These are phyloP conservation scores for Drosophila aff. DNA, from an alignment of 1,140 invertebrate genomes.

Conservation along the genomic window DNA sequence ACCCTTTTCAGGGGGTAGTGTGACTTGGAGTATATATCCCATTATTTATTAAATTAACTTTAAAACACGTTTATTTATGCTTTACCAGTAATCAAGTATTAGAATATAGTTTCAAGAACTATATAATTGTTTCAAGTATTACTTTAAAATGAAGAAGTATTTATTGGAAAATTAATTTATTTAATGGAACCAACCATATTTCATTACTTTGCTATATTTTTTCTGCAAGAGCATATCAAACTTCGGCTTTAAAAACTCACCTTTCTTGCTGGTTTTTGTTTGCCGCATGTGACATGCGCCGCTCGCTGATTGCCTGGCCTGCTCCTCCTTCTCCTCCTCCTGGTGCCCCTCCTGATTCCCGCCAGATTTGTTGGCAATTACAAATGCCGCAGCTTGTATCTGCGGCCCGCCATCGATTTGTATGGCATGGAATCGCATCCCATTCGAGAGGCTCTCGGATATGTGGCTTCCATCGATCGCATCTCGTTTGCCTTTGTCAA, in stretches of 20 bases:
- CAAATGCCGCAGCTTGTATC: constrained; percentile 81
- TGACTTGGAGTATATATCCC: background rate
- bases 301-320: constrained; percentile 68
- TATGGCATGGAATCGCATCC: constrained; percentile 70
- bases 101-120: background rate
- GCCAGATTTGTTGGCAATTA: constrained; percentile 63
- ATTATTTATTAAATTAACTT: too few species aligned
- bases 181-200: too few species aligned
- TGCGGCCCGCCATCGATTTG: constrained; percentile 74
- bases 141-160: background rate
- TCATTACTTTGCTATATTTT: background rate
- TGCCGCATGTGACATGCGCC: constrained; percentile 68
- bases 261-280: constrained; percentile 19
- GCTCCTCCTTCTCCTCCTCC: constrained; percentile 8
- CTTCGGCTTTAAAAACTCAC: background rate
- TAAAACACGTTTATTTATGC: too few species aligned
- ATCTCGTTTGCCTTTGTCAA: constrained; percentile 73
- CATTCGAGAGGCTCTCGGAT: constrained; percentile 25
- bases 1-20: constrained; percentile 8
- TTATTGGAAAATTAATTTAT: background rate
- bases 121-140: background rate
- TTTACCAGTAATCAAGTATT: background rate
- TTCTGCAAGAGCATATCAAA: background rate
- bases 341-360: background rate
- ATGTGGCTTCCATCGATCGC: constrained; percentile 52